A percentile compares a stretch with the other conserved stretches of the same genome.
Evolutionary conservation across 2,113 vertebrate species (phyloP).

Genomic region (Notothenia coriiceps): DNA sequence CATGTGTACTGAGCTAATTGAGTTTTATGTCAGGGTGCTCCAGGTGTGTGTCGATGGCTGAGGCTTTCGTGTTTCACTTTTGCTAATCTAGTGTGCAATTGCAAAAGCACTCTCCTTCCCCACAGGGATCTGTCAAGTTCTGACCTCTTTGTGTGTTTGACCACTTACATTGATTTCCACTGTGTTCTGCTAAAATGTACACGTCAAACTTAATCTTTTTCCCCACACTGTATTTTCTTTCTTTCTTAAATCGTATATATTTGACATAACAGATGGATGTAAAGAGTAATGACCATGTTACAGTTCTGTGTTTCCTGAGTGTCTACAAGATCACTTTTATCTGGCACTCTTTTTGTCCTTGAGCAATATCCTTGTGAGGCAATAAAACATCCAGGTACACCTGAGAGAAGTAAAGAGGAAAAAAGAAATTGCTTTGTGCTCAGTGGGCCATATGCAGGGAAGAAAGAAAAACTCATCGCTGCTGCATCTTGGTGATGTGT

Average conservation of each 20-base stretch:
- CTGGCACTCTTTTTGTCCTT: slow-evolving; percentile 28
- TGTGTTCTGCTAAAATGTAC: not conserved
- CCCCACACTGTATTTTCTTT: not conserved
- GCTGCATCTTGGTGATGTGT: slow-evolving; percentile 27
- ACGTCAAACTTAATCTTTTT: not conserved
- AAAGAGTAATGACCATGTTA: slow-evolving; percentile 27
- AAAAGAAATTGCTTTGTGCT: slow-evolving; percentile 53
- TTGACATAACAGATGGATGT: slow-evolving; percentile 27
- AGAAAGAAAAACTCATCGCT: slow-evolving; percentile 3
- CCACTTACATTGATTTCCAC: slow-evolving; percentile 23
- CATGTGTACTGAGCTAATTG: slow-evolving; percentile 48
- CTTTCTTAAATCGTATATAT: slow-evolving; percentile 14
- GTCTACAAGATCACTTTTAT: slow-evolving; percentile 30
- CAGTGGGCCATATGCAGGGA: slow-evolving; percentile 26
- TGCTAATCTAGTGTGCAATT: slow-evolving; percentile 27
- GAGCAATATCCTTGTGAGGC: slow-evolving; percentile 43
- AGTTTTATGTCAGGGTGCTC: slow-evolving; percentile 34
- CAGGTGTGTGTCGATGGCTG: slow-evolving; percentile 35
- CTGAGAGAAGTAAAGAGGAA: slow-evolving; percentile 30
- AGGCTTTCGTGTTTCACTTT: slow-evolving; percentile 52
- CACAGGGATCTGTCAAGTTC: slow-evolving; percentile 13
- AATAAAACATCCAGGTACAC: slow-evolving; percentile 56
- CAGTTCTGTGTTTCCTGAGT: slow-evolving; percentile 17
- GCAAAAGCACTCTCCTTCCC: slow-evolving; percentile 17
- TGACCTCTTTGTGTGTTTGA: slow-evolving; percentile 27